Evolutionary conservation across 2,113 vertebrate species (phyloP), one percentile per base, ranked within the genome.

Genomic region (Hyla sarda): DNA sequence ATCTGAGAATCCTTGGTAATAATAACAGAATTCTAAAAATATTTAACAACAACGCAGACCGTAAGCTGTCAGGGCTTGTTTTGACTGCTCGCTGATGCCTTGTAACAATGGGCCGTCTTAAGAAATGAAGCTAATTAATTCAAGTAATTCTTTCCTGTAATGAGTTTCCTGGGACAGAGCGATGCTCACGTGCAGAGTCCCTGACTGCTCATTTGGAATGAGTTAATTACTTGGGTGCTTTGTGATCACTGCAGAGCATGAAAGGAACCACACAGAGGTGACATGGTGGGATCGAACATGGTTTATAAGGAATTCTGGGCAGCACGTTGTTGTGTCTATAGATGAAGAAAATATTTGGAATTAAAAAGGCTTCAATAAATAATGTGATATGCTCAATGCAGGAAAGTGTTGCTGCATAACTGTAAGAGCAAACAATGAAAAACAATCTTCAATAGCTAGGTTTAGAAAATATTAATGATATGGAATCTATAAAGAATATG

Each of bases 181-280:
- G 41, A 41, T 60, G 77, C 52, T 41, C 32, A 60, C 17, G 32
- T 56, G 32, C 54, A 23, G 54, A 60, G 77, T 79, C 32, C 30
- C 77, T 58, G 77, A 34, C 54, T 54, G 48, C 41, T 79, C 77
- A 60, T 60, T 79, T 25, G 54, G 54, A 79, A 79, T 75, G 45
- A 75, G 73, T 79, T 60, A 79, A 79, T 79, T 79, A 79, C 54
- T 79, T 21, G 32, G 48, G 54, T 60, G 76, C 5, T 19, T 79
- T 79, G 21, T 60, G 77, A 79, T 79, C 77, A 79, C 77, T 41
- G 77, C 77, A 34, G 52, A 60, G 32, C n/a, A 78, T 37, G 19
- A 56, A 14, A 32, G 21, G 52, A 19, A 76, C 72, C 32, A 28
- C 50, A 14, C 19, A 37, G 23, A 60, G 30, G 21, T 45, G 32